Evolutionary conservation across 2,113 vertebrate species (phyloP).

Genomic region (Leucopsar rothschildi): DNA sequence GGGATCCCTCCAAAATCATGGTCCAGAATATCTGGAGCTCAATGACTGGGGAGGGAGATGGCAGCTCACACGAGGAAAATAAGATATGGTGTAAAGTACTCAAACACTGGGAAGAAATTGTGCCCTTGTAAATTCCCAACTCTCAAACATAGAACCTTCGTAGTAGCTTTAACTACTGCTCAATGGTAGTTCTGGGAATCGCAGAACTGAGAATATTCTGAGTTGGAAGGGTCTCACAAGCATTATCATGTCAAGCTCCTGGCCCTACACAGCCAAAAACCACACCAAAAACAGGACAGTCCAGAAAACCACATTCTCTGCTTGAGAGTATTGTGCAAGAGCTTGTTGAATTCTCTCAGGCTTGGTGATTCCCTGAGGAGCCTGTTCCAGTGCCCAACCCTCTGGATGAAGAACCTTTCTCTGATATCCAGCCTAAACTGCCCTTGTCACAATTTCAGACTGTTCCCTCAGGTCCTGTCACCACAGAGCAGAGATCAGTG

Average conservation of each 20-base stretch:
- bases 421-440: background rate
- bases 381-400: background rate
- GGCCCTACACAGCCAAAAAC: background rate
- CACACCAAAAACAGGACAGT: background rate
- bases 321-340: background rate
- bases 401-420: background rate
- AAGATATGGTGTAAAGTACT: background rate
- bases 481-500: background rate
- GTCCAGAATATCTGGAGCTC: background rate
- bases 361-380: background rate
- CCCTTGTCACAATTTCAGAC: background rate
- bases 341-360: background rate
- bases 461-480: background rate
- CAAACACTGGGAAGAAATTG: background rate
- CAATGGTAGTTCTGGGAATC: background rate
- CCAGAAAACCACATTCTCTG: background rate
- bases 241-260: background rate
- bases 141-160: background rate
- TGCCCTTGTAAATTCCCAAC: background rate
- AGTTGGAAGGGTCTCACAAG: background rate
- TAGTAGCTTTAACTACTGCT: background rate
- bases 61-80: background rate
- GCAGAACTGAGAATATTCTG: background rate
- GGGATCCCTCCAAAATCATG: background rate
- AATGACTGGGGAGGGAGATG: background rate